Conservation (phyloP, 2,797 vertebrate genomes). For the Loris lydekkerianus region DNA sequence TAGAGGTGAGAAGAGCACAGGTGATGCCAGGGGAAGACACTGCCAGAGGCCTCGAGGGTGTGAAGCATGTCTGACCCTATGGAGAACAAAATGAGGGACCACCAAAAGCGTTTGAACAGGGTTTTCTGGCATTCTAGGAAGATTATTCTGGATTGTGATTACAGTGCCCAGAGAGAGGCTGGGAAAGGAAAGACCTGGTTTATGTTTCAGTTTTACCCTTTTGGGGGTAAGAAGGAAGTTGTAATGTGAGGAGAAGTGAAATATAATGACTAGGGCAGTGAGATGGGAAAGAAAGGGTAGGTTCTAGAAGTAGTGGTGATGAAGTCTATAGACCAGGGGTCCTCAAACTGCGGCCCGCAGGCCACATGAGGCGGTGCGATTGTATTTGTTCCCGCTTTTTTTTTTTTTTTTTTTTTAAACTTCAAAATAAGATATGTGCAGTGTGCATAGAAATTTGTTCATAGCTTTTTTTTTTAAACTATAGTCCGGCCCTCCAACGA, state of each 20-base stretch:
- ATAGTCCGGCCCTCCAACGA: too few relatives aligned
- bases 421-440: too few relatives aligned
- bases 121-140: background rate
- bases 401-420: too few relatives aligned
- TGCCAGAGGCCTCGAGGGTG: background rate
- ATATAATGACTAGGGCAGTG: background rate
- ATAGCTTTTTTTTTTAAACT: too few relatives aligned
- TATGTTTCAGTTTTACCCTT: background rate
- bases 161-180: background rate
- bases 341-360: too few relatives aligned
- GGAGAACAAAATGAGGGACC: background rate
- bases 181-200: background rate
- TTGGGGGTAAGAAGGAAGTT: rapidly evolving
- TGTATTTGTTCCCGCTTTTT: too few relatives aligned
- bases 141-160: background rate
- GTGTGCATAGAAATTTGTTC: too few relatives aligned
- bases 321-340: background rate
- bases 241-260: background rate
- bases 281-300: background rate
- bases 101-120: background rate
- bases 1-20: background rate
- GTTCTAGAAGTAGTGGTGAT: background rate
- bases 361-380: too few relatives aligned
- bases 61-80: background rate
- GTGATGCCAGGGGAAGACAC: rapidly evolving